Evolutionary conservation across 2,113 vertebrate genomes (phyloP), one percentile per base, ranked within the genome.

Genomic region (Thalassoma bifasciatum): DNA sequence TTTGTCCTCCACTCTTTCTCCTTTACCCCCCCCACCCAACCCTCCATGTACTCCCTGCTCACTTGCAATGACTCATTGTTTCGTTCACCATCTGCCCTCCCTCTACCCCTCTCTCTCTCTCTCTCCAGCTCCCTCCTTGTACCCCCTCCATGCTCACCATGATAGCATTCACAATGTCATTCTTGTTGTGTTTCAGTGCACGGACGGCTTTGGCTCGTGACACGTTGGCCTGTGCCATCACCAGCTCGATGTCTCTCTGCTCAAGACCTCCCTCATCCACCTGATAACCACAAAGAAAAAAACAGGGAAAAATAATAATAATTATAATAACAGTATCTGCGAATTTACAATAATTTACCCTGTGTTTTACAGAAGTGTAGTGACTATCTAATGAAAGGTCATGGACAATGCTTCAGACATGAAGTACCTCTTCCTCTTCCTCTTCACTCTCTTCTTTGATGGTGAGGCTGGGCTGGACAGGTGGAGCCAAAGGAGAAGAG

Each of bases 101-200:
- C 58, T 60, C 77, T 54, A 19, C 30, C 37, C 53, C 72, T 23
- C 21, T 30, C 7, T n/a, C 52, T 65, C 70, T 51, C 40, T 12
- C 47, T 62, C 66, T 10, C 21, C 46, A 17, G 2, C 70, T 30
- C 49, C 52, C 26, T 13, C 17, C 44, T 46, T 46, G 16, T 10
- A 7, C 59, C 40, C 38, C 40, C 30, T 16, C 74, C 62, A 60
- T 26, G n/a, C 95, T 96, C 85, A 99, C 98, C 97, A 99, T 98
- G 86, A 99, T 98, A 90, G 98, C 97, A 1, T 99, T 99, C 89
- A 99, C 97, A 1, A 99, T 99, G 88, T 99, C 97, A 10, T 99
- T 99, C 93, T 98, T 98, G 95, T 97, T 99, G 94, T 97, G 96
- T 84, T 95, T 94, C 68, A 99, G 94, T 0, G 97, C 98, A 49